A percentile compares a stretch with the other conserved stretches of the same genome.
These are phyloP conservation scores for Sebastes itinus DNA, from an alignment of 2,797 vertebrate species.

Conservation along the genomic window DNA sequence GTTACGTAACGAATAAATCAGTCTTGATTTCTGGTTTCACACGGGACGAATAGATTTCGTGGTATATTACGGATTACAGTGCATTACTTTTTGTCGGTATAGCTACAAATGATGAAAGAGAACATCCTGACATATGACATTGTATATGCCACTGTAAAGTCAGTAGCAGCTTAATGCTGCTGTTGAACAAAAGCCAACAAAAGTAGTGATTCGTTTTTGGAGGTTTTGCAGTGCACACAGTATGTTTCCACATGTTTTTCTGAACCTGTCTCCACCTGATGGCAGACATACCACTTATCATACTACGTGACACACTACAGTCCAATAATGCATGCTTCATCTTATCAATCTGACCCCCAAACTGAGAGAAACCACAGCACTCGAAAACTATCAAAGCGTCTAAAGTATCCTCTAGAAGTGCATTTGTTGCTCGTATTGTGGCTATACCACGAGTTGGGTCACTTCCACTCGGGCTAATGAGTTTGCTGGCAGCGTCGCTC, in stretches of 20 bases:
- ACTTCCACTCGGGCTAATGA: conserved; percentile 72
- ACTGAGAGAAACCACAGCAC: conserved; percentile 24
- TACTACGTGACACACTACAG: conserved; percentile 1
- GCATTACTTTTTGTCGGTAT: neutral
- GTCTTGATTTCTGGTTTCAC: no score
- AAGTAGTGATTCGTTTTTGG: neutral
- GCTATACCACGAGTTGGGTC: conserved; percentile 48
- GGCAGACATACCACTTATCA: conserved; percentile 20
- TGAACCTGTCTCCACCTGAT: neutral
- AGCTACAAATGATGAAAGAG: neutral
- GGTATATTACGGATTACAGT: neutral
- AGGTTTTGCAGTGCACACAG: neutral
- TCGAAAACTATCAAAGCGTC: conserved; percentile 50
- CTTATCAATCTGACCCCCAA: conserved; percentile 34
- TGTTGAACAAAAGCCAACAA: neutral
- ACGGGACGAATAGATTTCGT: no score
- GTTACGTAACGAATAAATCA: no score
- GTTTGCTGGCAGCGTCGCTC: conserved; percentile 68
- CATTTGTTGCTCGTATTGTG: conserved; percentile 49
- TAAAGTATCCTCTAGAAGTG: conserved; percentile 46
- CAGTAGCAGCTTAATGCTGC: neutral
- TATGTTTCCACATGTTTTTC: neutral
- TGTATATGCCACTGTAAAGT: neutral
- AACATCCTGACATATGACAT: neutral
- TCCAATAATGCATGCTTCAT: conserved; percentile 35